These are phyloP conservation scores for Eupeodes latifasciatus DNA, from an alignment of 2,888 invertebrate genomes.

Conservation along the genomic window DNA sequence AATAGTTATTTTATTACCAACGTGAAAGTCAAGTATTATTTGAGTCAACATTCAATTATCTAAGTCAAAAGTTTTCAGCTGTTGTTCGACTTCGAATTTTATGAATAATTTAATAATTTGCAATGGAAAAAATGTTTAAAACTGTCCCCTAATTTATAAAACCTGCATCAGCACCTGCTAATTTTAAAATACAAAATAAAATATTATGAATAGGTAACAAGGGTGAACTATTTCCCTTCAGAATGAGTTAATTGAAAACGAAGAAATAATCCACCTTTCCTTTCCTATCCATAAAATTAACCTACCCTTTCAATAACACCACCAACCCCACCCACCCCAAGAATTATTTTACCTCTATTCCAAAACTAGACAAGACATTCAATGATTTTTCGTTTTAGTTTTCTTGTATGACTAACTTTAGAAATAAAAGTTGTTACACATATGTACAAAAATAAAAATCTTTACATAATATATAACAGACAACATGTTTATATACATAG, in stretches of 20 bases:
- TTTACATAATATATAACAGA: neutral
- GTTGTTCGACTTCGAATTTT: neutral
- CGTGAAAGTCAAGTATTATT: too few species aligned
- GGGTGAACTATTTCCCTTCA: neutral
- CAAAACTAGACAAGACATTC: neutral
- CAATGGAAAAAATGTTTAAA: conserved; percentile 1
- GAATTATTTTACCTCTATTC: neutral
- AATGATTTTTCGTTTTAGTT: neutral
- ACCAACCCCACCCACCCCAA: neutral
- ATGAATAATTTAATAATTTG: neutral
- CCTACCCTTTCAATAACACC: conserved; percentile 14
- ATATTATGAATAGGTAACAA: neutral
- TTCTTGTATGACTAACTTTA: neutral
- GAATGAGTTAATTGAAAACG: conserved; percentile 30
- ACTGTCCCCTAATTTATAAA: conserved; percentile 7
- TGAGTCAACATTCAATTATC: too few species aligned
- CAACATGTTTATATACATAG: neutral
- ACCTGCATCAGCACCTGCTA: conserved; percentile 33
- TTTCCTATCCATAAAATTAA: neutral
- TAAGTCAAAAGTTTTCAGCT: neutral
- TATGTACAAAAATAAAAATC: neutral
- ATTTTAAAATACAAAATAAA: conserved; percentile 20
- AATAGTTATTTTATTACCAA: too few species aligned
- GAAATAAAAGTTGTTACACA: neutral
- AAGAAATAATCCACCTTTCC: neutral